Evolutionary conservation across 2,888 invertebrate species (phyloP).

Genomic region (Caenorhabditis sp.): DNA sequence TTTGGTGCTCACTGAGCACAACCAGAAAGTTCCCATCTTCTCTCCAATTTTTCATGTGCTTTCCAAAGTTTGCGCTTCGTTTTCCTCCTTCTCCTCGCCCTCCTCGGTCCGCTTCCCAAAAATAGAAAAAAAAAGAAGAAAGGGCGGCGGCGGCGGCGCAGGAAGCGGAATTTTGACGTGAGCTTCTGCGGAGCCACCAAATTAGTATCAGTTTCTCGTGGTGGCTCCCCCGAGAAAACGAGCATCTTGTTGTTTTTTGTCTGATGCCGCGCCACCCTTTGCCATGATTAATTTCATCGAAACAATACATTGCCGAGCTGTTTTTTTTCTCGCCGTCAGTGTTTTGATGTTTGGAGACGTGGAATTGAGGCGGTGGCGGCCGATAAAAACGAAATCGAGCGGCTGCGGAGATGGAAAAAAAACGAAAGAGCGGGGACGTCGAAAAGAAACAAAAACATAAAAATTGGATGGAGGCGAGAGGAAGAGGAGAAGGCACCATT

Average conservation of each 20-base stretch:
- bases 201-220: constrained; percentile 25
- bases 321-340: not conserved
- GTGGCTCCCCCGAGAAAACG: not conserved
- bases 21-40: constrained; percentile 4
- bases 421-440: constrained; percentile 1
- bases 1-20: constrained; percentile 43
- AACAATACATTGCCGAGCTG: constrained; percentile 12
- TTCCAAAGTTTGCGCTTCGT: too few relatives aligned
- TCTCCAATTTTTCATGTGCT: constrained; percentile 35
- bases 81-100: constrained; percentile 4
- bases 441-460: constrained; percentile 39
- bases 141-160: not conserved
- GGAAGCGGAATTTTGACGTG: constrained; percentile 29
- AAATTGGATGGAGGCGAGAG: constrained; percentile 16
- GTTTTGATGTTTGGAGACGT: constrained; percentile 15
- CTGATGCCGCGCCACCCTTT: not conserved
- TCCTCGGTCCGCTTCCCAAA: not conserved
- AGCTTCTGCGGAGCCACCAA: constrained; percentile 17
- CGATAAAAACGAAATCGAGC: constrained; percentile 40
- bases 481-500: not conserved
- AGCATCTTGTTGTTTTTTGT: not conserved
- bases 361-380: constrained; percentile 6
- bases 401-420: not conserved
- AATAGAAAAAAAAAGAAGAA: constrained; percentile 21
- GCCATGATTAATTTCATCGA: constrained; percentile 35